Evolutionary conservation across 2,797 vertebrate genomes (phyloP), one percentile per base, ranked within the genome.

Genomic region (Enteromius unitaeniatus): DNA sequence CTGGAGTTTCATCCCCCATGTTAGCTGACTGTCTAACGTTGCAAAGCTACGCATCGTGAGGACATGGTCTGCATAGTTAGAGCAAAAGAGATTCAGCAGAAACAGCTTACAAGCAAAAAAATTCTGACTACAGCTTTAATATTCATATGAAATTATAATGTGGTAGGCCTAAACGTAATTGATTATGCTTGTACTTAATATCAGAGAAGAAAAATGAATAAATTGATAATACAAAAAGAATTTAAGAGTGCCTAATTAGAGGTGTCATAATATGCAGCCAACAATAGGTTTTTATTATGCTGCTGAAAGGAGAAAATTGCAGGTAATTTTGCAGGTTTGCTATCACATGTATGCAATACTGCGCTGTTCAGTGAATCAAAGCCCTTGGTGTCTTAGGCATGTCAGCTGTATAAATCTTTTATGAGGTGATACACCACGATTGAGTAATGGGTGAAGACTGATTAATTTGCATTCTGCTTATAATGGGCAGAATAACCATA

Each of bases 291-390:
- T 78, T 78, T 62, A 78, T 78, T 65, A 21, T 6, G 15, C 23
- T 76, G 45, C 60, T 82, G 31, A 76, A 82, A 65, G 47, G 73
- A 53, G 72, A 76, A 76, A 45, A 76, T 76, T 76, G 47, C 62
- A 58, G 34, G 62, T 75, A 55, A 83, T 83, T 83, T 76, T n/a
- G 23, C 49, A 34, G 49, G 49, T 83, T 83, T 40, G 23, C 47
- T 42, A 55, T 76, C 60, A 58, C 60, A 67, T 55, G 34, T 65
- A 45, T 58, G 47, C 73, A 75, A 6, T 76, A 4, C 34, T 67
- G n/a, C 34, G 31, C 73, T 68, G 62, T 76, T 68, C 17, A 83
- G 55, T 11, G 37, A 45, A 76, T 77, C 72, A 76, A 77, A 83
- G 62, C 60, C 42, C 81, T 77, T 51, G 14, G 60, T 75, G 28